Conservation (phyloP, 1,140 invertebrate species). For the Drosophila bipectinata region DNA sequence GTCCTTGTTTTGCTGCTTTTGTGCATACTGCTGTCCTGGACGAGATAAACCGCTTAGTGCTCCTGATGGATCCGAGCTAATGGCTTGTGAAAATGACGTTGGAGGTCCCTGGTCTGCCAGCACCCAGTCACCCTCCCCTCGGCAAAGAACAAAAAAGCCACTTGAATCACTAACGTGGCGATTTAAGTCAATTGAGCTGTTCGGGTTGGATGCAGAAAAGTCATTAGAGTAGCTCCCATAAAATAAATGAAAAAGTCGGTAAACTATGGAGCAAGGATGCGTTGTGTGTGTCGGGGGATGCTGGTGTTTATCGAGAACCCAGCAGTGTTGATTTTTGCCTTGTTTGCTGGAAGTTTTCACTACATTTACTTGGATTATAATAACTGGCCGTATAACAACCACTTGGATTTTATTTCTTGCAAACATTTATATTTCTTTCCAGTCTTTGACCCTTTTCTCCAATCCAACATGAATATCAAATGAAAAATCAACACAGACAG, state of each 20-base stretch:
- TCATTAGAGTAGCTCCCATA: conserved; percentile 25
- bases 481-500: conserved; percentile 21
- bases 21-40: conserved; percentile 13
- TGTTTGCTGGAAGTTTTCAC: neutral
- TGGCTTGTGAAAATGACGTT: conserved; percentile 69
- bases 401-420: neutral
- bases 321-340: neutral
- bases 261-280: neutral
- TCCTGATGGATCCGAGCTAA: conserved; percentile 66
- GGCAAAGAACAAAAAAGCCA: neutral
- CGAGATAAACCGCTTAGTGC: conserved; percentile 67
- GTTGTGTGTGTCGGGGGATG: neutral
- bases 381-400: neutral
- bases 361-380: neutral
- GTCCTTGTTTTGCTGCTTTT: conserved; percentile 10
- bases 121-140: neutral
- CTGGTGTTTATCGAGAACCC: neutral
- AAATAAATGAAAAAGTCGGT: neutral
- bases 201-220: conserved; percentile 28
- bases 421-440: neutral
- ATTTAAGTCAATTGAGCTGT: conserved; percentile 62
- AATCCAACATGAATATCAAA: conserved; percentile 48
- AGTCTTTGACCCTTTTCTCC: neutral
- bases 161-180: conserved; percentile 1
- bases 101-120: conserved; percentile 7